phyloP scores from a whole-genome alignment of 2,113 vertebrate species.

The Taurulus bubalis region DNA sequence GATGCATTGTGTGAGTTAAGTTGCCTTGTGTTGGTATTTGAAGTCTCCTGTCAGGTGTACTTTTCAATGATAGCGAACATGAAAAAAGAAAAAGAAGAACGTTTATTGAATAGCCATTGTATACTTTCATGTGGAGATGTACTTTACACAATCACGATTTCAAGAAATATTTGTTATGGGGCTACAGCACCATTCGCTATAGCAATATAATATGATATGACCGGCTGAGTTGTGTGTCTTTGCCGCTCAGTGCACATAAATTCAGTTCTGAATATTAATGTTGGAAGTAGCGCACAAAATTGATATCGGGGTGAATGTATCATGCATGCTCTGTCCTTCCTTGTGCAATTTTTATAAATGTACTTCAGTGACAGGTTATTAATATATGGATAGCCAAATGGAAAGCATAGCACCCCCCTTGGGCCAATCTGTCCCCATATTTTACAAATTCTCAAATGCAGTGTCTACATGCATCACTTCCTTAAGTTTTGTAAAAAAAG shows the following conservation, averaged over 20 bases:
- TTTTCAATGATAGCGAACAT: not conserved
- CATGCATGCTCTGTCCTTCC: not conserved
- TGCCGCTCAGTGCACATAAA: slow-evolving; percentile 18
- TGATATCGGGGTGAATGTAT: slow-evolving; percentile 24
- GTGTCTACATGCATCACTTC: slow-evolving; percentile 26
- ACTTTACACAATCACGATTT: not conserved
- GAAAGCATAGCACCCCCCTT: slow-evolving; percentile 19
- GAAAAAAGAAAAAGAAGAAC: not conserved
- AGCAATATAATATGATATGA: not conserved
- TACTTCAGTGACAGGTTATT: slow-evolving; percentile 42
- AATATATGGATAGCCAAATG: slow-evolving; percentile 34
- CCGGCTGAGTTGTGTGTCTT: slow-evolving; percentile 7
- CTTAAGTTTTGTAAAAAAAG: slow-evolving; percentile 16
- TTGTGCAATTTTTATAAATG: slow-evolving; percentile 13
- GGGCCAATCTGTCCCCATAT: slow-evolving; percentile 25
- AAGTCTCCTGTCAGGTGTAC: not conserved
- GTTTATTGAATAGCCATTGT: not conserved
- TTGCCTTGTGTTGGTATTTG: slow-evolving; percentile 17
- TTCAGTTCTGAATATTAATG: slow-evolving; percentile 35
- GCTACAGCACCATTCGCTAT: not conserved
- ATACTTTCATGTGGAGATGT: not conserved
- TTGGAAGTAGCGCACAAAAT: slow-evolving; percentile 5
- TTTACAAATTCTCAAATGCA: slow-evolving; percentile 22
- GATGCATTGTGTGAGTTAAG: slow-evolving; percentile 44
- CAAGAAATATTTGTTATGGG: not conserved